Evolutionary conservation across 2,888 invertebrate genomes (phyloP).

Genomic region (Nasonia oneida): DNA sequence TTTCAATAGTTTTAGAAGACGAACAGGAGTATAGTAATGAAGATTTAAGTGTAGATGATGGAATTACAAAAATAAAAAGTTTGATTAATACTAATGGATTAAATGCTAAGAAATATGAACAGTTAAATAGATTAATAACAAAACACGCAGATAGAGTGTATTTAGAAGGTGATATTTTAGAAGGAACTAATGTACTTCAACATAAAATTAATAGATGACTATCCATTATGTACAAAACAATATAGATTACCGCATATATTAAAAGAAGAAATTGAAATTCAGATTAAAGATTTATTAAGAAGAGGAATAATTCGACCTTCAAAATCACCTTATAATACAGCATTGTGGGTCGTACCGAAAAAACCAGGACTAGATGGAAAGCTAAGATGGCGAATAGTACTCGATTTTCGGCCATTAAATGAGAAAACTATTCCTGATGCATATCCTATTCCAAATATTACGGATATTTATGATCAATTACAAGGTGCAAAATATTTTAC

Average conservation of each 20-base stretch:
- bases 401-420: too few relatives aligned
- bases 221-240: not conserved
- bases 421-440: too few relatives aligned
- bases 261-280: not conserved
- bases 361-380: not conserved
- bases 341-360: constrained; percentile 13
- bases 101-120: not conserved
- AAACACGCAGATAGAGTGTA: not conserved
- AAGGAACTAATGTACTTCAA: not conserved
- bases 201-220: not conserved
- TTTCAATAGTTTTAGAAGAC: not conserved
- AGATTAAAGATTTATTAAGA: not conserved
- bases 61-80: not conserved
- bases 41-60: not conserved
- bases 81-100: not conserved
- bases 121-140: not conserved
- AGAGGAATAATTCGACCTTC: not conserved
- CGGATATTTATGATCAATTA: constrained; percentile 63
- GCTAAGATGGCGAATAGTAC: too few relatives aligned
- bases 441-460: not conserved
- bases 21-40: not conserved
- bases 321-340: not conserved
- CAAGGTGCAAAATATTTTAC: constrained; percentile 63
- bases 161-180: constrained; percentile 10
- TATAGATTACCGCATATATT: not conserved